Percentiles rank a stretch among this genome's conserved stretches.
Conservation (phyloP, 1,140 invertebrate species). For the Drosophila ohnishii region DNA sequence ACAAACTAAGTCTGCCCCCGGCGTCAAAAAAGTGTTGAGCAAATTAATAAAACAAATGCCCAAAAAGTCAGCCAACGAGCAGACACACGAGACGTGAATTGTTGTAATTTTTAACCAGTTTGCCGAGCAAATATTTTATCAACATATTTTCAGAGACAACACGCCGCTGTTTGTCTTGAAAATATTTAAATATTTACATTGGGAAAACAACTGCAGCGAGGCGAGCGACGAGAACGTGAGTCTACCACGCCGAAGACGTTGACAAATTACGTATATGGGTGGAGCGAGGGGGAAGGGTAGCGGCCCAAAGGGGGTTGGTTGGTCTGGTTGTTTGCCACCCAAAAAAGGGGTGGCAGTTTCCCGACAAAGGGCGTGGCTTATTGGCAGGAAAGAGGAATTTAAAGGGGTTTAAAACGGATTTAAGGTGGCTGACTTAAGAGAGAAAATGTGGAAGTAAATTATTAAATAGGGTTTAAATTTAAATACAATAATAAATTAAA, state of each 20-base stretch:
- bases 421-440: background rate
- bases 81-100: conserved; percentile 49
- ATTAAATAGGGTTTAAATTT: background rate
- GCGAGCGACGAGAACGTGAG: conserved; percentile 38
- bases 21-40: conserved; percentile 69
- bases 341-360: conserved; percentile 4
- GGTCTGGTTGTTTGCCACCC: background rate
- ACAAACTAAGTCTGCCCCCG: conserved; percentile 48
- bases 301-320: conserved; percentile 5
- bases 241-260: conserved; percentile 36
- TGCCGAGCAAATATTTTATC: conserved; percentile 78
- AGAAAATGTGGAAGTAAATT: background rate
- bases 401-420: conserved; percentile 1
- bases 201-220: conserved; percentile 68
- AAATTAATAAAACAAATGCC: conserved; percentile 78
- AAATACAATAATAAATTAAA: background rate
- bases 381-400: background rate
- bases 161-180: conserved; percentile 75
- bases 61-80: conserved; percentile 62
- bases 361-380: conserved; percentile 17
- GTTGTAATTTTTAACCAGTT: conserved; percentile 82
- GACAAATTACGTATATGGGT: conserved; percentile 29
- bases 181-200: conserved; percentile 82
- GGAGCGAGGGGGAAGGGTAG: background rate
- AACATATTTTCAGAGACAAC: conserved; percentile 81